A percentile compares a stretch with the other conserved stretches of the same genome.
Conservation (phyloP, 1,140 invertebrate genomes). For the Nymphalis io region DNA sequence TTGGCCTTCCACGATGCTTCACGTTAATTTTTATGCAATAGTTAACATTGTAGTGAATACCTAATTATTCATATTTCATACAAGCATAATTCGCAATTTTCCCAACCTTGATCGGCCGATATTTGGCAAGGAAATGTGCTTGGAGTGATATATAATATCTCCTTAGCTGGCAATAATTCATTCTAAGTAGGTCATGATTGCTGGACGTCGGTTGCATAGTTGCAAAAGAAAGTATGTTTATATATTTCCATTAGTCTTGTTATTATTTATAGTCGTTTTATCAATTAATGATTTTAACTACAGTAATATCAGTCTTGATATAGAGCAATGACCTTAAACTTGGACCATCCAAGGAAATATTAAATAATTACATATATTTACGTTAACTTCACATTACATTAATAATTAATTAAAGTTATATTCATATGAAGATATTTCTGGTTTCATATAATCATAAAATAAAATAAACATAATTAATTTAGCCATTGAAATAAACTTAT, state of each 20-base stretch:
- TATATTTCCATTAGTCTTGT: background rate
- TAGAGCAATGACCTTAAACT: no score
- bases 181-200: slow-evolving; percentile 25
- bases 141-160: slow-evolving; percentile 1
- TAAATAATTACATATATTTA: no score
- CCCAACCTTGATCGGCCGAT: slow-evolving; percentile 11
- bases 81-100: background rate
- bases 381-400: no score
- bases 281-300: no score
- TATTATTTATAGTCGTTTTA: no score
- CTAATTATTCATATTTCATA: background rate
- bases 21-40: background rate
- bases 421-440: no score
- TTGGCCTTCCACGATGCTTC: background rate
- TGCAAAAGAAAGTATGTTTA: slow-evolving; percentile 18
- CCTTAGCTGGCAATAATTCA: slow-evolving; percentile 27
- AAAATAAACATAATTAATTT: no score
- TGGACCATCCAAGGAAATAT: no score
- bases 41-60: background rate
- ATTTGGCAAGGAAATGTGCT: slow-evolving; percentile 19
- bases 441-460: no score
- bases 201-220: slow-evolving; percentile 18
- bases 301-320: no score
- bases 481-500: no score
- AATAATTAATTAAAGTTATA: no score